Percentiles rank a stretch among this genome's conserved stretches.
phyloP scores from a whole-genome alignment of 2,888 invertebrate species.

The Alviniconcha strummeri region DNA sequence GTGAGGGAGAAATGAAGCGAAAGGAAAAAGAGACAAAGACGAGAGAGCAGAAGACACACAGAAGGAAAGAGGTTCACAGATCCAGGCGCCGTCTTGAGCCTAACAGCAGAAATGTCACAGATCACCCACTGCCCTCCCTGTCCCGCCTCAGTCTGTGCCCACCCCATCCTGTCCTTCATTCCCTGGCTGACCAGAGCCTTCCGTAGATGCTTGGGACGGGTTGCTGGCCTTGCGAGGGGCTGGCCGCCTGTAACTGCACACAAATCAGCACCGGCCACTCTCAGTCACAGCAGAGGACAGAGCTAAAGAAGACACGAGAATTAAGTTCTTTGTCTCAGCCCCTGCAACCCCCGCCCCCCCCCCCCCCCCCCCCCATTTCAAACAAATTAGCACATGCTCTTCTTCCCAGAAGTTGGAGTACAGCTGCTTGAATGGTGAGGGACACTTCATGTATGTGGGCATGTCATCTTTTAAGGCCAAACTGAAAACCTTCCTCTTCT shows the following conservation, averaged over 20 bases:
- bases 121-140: not conserved
- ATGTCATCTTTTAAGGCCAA: too few species aligned
- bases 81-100: too few species aligned
- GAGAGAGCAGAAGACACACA: not conserved
- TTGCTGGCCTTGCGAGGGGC: slow-evolving; percentile 4
- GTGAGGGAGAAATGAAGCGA: not conserved
- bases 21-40: not conserved
- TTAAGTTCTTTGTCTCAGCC: not conserved
- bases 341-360: not conserved
- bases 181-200: not conserved
- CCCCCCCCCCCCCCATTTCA: not conserved
- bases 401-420: not conserved
- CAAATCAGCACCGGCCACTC: too few species aligned
- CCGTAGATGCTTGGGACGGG: not conserved
- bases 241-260: slow-evolving; percentile 16
- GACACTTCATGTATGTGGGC: too few species aligned
- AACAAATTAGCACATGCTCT: not conserved
- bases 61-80: not conserved
- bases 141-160: not conserved
- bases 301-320: not conserved
- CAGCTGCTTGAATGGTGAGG: not conserved
- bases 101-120: not conserved
- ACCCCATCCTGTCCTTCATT: not conserved
- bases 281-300: not conserved
- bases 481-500: too few species aligned